Evolutionary conservation across 2,797 vertebrate genomes (phyloP), one percentile per base, ranked within the genome.

Genomic region (Prionace glauca): DNA sequence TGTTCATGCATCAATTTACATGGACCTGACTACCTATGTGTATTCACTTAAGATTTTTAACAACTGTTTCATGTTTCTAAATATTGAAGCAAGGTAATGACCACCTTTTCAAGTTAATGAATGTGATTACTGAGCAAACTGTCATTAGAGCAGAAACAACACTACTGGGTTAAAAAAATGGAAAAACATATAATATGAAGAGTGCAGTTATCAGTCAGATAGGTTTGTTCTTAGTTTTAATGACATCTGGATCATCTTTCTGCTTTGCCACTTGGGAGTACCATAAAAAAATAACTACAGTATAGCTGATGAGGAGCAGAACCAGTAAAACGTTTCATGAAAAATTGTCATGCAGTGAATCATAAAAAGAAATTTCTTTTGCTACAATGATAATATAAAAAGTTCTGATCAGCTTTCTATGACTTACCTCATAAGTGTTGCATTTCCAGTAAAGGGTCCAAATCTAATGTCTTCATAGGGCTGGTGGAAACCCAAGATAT

Each of bases 401-500:
- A 20, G 36, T 45, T 45, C 22, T 41, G n/a, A 41, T 41, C n/a
- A 18, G 24, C 60, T 69, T 92, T 41, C 20, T 69, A 69, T 41
- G n/a, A 0, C 96, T 29, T 97, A 98, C 99, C 99, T 98, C 99
- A 99, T 99, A 93, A 99, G 97, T 81, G 99, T 99, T 36, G 99
- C 99, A 91, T 99, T 99, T 96, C 99, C 99, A 14, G 99, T 99
- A 97, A 99, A 99, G 3, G 99, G 99, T 79, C 99, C 99, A 96
- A 99, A 99, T 96, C 99, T 98, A 97, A 99, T 99, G 95, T 99
- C 99, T 96, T 99, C 99, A 97, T 99, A 99, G 0, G 99, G 99
- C 0, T 99, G 99, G 96, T 99, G 99, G 96, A 99, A 99, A n/a
- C 99, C 99, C 96, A 99, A 97, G 96, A 99, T 99, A 96, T 99